These are phyloP conservation scores for Phyllostomus hastatus DNA, from an alignment of 2,113 vertebrate species.

Conservation along the genomic window DNA sequence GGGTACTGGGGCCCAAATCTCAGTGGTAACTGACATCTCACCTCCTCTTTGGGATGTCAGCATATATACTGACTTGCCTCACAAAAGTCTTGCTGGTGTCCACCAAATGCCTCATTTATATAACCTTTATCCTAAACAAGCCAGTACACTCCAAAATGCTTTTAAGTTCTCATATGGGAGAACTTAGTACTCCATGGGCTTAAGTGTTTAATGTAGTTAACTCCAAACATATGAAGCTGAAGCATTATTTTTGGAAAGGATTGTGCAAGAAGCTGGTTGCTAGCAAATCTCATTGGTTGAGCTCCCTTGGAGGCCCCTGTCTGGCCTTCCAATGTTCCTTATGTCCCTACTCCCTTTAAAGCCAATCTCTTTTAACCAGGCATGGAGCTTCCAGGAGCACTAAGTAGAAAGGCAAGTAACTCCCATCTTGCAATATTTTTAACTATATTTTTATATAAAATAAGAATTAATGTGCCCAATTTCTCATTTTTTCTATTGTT, in stretches of 20 bases:
- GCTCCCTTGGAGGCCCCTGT: not conserved
- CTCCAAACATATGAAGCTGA: not conserved
- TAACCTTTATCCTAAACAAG: not conserved
- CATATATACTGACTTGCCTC: not conserved
- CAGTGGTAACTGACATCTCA: not conserved
- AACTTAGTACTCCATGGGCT: not conserved
- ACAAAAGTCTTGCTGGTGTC: not conserved
- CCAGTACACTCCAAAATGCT: not conserved
- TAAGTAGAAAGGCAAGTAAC: too few species aligned
- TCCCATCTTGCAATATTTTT: not conserved
- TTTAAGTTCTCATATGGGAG: not conserved
- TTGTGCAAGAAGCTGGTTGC: not conserved
- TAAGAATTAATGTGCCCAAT: too few species aligned
- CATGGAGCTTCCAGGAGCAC: not conserved
- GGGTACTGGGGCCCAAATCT: not conserved
- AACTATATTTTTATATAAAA: not conserved
- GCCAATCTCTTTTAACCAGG: not conserved
- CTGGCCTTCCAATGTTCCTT: not conserved
- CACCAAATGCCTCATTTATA: not conserved
- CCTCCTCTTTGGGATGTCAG: not conserved
- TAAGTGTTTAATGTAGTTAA: not conserved
- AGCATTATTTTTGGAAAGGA: not conserved
- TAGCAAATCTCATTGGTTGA: not conserved
- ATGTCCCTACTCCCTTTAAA: fast-evolving
- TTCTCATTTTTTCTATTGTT: too few species aligned